These are phyloP conservation scores for Trichosurus vulpecula DNA, from an alignment of 2,797 vertebrate species.

Conservation along the genomic window DNA sequence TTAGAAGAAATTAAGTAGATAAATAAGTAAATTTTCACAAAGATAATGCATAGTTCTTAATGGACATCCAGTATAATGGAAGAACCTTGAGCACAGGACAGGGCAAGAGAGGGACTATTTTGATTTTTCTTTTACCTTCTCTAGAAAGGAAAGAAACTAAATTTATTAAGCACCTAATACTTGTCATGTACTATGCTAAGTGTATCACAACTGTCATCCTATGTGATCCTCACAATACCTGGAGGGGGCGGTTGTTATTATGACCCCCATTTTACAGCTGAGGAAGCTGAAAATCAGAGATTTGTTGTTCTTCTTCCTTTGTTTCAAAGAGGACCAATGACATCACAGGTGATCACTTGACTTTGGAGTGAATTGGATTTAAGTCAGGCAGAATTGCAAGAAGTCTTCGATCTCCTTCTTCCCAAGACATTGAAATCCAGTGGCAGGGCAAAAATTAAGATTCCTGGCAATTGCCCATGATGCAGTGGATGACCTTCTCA, in stretches of 20 bases:
- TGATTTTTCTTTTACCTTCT: neutral
- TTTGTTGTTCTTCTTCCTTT: neutral
- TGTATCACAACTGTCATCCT: neutral
- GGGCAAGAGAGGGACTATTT: neutral
- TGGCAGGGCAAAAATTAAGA: neutral
- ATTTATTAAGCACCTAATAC: neutral
- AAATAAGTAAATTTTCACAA: conserved; percentile 3
- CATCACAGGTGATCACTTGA: neutral
- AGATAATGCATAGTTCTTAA: neutral
- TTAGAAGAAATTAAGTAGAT: conserved; percentile 23
- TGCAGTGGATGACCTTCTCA: neutral
- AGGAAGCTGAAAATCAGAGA: neutral
- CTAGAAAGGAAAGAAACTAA: neutral
- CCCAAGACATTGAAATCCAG: neutral
- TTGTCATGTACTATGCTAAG: neutral
- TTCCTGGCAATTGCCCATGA: neutral
- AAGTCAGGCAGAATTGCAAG: neutral
- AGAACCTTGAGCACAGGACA: neutral
- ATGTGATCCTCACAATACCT: neutral
- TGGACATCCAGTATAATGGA: neutral
- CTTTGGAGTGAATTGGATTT: neutral
- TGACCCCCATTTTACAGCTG: neutral
- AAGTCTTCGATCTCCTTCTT: neutral
- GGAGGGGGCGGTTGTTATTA: neutral
- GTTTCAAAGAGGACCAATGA: neutral